A percentile compares a stretch with the other conserved stretches of the same genome.
phyloP scores from a whole-genome alignment of 2,797 vertebrate genomes.

The Danio albolineatus region DNA sequence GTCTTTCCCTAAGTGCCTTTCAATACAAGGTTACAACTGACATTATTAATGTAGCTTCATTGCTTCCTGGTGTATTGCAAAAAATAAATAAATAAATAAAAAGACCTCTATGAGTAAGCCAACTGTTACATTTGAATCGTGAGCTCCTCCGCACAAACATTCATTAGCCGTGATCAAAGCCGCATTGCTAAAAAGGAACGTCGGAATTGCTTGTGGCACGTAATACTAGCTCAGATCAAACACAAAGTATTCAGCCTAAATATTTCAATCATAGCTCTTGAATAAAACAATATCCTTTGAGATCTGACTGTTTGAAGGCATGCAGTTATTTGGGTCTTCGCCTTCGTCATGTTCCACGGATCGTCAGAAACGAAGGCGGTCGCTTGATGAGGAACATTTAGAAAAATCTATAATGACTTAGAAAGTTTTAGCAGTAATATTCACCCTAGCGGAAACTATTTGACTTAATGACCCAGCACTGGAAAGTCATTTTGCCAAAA shows the following conservation, averaged over 20 bases:
- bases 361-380: not conserved
- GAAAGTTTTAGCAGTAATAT: not conserved
- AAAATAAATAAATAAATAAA: not conserved
- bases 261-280: conserved; percentile 41
- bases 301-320: conserved; percentile 10
- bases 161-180: conserved; percentile 42
- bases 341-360: not conserved
- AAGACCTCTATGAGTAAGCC: not conserved
- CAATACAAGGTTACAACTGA: conserved; percentile 5
- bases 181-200: not conserved
- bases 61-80: conserved; percentile 3
- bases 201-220: conserved; percentile 31
- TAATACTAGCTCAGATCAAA: conserved; percentile 37
- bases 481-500: conserved; percentile 7
- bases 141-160: conserved; percentile 4
- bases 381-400: not conserved
- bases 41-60: conserved; percentile 24
- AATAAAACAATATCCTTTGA: conserved; percentile 35
- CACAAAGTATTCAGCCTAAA: conserved; percentile 22
- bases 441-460: not conserved
- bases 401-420: not conserved
- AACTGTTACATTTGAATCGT: conserved; percentile 25
- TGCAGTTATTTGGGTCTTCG: not conserved
- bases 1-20: not conserved
- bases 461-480: conserved; percentile 9